Base-by-base conservation (phyloP, 2,797 vertebrate genomes). In the Mastacembelus armatus region DNA sequence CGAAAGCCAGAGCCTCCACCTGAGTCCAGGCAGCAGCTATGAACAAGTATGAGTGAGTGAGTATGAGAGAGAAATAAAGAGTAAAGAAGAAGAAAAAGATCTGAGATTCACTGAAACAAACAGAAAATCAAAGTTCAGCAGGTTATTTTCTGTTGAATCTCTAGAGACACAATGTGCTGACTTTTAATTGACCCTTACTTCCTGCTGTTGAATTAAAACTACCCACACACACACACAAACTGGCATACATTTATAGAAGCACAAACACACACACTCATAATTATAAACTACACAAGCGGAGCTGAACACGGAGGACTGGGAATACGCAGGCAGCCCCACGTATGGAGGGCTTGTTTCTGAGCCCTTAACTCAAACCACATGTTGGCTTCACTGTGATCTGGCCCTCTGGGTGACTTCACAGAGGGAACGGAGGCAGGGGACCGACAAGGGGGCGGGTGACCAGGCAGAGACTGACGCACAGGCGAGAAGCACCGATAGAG, bases 321-420 rank as follows among this genome's bases (percentile, higher is more conserved):
- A 52, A 47, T 49, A 66, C 16, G 4, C 58, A 27, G 65, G 33
- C 68, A 24, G 10, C 54, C 60, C 58, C 76, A 74, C 68, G 55
- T 78, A 81, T 22, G 55, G 56, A 77, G 52, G 58, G 74, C 77
- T 77, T 68, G 61, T 80, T 83, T 72, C 84, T 75, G 55, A 60
- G 80, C 87, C 30, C 78, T 43, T 91, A 94, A 94, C 74, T 86
- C 80, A 88, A 92, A 91, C 83, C 92, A 94, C 89, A 93, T 94
- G 90, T 90, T 71, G 66, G 74, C 76, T 68, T 78, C 29, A 35
- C 79, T 79, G 65, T 82, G 87, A 85, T 90, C 78, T 56, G 70
- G 73, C 67, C 67, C 81, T 79, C 61, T 78, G 68, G 70, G 66
- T 72, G 85, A 84, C 78, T 79, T 60, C 55, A 66, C 49, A 63